Evolutionary conservation across 2,888 invertebrate genomes (phyloP), one percentile per base, ranked within the genome.

Genomic region (Euproctis similis): DNA sequence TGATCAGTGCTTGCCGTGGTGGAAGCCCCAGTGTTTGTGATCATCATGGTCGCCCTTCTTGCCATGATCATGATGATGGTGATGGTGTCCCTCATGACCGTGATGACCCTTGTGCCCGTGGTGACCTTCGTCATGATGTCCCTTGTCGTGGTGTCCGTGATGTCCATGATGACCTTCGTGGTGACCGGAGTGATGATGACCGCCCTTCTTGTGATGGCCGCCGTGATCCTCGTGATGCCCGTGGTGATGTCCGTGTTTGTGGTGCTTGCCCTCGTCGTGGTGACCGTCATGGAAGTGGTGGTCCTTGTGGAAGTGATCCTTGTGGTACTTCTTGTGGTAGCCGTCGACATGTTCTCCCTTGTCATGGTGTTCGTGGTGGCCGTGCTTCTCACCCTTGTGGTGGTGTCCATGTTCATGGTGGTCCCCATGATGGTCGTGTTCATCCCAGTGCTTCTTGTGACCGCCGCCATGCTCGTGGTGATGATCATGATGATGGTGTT

Each of bases 221-320:
- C 89, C 90, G 50, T 93, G 90, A 59, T 88, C 87, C 47, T 88
- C 88, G 35, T 89, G 90, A 57, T 93, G 90, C 31, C 89, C 89
- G 65, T 93, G 90, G 62, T 90, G 90, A 54, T 91, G 88, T 4
- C 89, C 92, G 56, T 92, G 89, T 62, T 94, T 94, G 68, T 90
- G 89, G 68, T 94, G 93, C 56, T 93, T 90, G 33, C 94, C 94
- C 24, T 91, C 92, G 58, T 93, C 89, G 68, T 94, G 92, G 62
- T 90, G 90, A 54, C 94, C 93, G 60, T 94, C 94, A 65, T 94
- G 94, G 87, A 94, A 94, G 84, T 93, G 93, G 65, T 93, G 93
- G 58, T 93, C 91, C 80, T 94, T 94, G 66, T 92, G 90, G 77
- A 91, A 94, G 71, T 94, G 94, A 53, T 94, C 94, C 71, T 94